phyloP scores from a whole-genome alignment of 2,797 vertebrate genomes.

The Enteromius thamalakanensis region DNA sequence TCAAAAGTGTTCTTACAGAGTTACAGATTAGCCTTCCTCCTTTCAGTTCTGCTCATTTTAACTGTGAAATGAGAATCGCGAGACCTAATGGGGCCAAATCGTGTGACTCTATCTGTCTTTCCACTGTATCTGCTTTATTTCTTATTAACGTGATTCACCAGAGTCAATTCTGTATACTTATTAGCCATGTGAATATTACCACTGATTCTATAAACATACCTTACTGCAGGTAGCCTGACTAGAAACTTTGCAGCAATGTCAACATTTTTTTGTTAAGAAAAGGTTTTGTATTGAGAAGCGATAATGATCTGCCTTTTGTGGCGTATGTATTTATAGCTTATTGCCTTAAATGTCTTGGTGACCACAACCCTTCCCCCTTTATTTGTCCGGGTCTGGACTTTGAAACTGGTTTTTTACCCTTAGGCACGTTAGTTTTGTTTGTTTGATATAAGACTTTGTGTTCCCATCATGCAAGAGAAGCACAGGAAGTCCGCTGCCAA shows the following conservation, averaged over 20 bases:
- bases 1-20: background rate
- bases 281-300: background rate
- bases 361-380: background rate
- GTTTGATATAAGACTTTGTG: conserved; percentile 14
- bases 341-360: conserved; percentile 31
- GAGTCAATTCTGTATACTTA: background rate
- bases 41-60: conserved; percentile 32
- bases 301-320: background rate
- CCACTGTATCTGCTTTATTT: background rate
- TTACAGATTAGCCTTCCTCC: background rate
- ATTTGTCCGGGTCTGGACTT: background rate
- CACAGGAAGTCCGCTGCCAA: conserved; percentile 32
- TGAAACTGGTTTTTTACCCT: background rate
- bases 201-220: background rate
- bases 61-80: conserved; percentile 4
- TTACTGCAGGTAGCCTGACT: background rate
- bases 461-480: conserved; percentile 30
- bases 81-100: background rate
- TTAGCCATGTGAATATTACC: background rate
- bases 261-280: background rate
- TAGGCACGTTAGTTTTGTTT: background rate
- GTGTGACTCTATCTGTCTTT: background rate
- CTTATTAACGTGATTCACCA: background rate
- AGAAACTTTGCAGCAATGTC: background rate
- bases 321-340: conserved; percentile 23